Evolutionary conservation across 2,113 vertebrate species (phyloP), one percentile per base, ranked within the genome.

Genomic region (Mugil cephalus): DNA sequence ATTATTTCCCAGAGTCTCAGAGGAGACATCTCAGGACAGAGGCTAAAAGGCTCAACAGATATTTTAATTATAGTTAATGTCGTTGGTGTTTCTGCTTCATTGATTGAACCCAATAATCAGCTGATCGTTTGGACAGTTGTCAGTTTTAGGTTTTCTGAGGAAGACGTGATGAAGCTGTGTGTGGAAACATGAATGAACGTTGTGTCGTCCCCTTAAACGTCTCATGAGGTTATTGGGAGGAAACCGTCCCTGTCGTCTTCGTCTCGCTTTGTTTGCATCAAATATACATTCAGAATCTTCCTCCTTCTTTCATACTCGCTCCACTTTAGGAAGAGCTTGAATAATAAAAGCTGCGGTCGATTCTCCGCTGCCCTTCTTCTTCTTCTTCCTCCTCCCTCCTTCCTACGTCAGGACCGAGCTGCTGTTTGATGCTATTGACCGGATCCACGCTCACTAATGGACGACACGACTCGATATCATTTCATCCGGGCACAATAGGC

Each of bases 401-500:
- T 64, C 62, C 55, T 50, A 13, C 1, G 45, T 8, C 46, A 1
- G 1, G 17, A 53, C 61, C 47, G 42, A 63, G 46, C 45, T 54
- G n/a, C 30, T 19, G 3, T 53, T 10, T 15, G 19, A 10, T 15
- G 54, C 24, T 24, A 24, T 63, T 6, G 39, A 65, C 52, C 3
- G 36, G 14, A 60, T 5, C 1, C 18, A 2, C 10, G 4, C 10
- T 17, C 46, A 4, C 59, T 69, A 69, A 74, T 78, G 64, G 80
- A 83, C 6, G 36, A 1, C 3, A 39, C 12, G 18, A 34, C 35
- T 62, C 45, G 0, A 1, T 54, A 15, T 65, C 58, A 11, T 40
- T 74, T 30, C 66, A 30, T 61, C 67, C 2, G 10, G 1, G 43
- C 8, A 60, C 40, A 55, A 61, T 24, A 47, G 21, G 8, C 9